Evolutionary conservation across 2,113 vertebrate species (phyloP).

Genomic region (Puntigrus tetrazona): DNA sequence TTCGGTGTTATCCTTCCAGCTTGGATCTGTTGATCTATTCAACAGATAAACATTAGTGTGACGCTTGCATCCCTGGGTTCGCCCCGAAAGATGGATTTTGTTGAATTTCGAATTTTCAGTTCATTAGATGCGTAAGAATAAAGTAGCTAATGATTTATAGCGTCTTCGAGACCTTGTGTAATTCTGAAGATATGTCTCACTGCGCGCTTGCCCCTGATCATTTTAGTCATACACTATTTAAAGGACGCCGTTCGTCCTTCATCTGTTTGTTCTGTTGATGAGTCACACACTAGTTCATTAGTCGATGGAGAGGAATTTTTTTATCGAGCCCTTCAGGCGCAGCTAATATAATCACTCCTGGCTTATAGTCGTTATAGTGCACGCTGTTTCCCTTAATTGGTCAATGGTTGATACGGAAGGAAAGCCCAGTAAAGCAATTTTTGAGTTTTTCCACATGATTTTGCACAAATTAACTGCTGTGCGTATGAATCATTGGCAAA

Average conservation of each 20-base stretch:
- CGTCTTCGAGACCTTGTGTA: slow-evolving; percentile 47
- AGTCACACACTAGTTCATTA: slow-evolving; percentile 40
- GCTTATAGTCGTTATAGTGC: neutral
- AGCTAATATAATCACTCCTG: slow-evolving; percentile 3
- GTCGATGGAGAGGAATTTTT: slow-evolving; percentile 7
- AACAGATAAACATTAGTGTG: neutral
- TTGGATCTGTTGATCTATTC: neutral
- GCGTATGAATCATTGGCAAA: neutral
- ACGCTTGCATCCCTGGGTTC: neutral
- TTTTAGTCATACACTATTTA: slow-evolving; percentile 40
- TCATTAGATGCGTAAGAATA: neutral
- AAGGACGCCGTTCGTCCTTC: slow-evolving; percentile 49
- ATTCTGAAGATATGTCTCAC: slow-evolving; percentile 41
- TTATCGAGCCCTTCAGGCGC: slow-evolving; percentile 10
- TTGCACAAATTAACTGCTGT: neutral
- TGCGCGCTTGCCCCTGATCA: slow-evolving; percentile 35
- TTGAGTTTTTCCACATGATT: neutral
- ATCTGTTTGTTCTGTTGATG: slow-evolving; percentile 44
- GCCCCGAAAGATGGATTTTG: too few species aligned
- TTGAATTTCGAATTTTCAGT: too few species aligned
- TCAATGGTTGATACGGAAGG: neutral
- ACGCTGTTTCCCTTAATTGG: neutral
- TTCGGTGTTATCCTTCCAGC: neutral
- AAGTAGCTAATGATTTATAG: neutral
- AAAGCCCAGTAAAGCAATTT: neutral